A percentile compares a stretch with the other conserved stretches of the same genome.
phyloP scores from a whole-genome alignment of 2,797 vertebrate species.

The Harpagifer antarcticus region DNA sequence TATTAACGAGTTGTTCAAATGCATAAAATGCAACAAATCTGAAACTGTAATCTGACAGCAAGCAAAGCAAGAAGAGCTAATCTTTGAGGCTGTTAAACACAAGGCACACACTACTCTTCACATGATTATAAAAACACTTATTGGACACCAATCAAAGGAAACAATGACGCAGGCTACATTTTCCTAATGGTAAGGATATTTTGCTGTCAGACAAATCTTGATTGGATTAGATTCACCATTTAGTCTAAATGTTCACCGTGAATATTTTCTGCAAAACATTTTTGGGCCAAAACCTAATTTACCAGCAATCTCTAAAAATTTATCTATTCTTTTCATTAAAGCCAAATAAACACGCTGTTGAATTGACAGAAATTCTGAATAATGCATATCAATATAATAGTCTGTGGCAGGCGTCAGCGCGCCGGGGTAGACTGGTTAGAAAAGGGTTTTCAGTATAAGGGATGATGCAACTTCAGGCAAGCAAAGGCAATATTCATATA shows the following conservation, averaged over 20 bases:
- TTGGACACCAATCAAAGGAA: not conserved
- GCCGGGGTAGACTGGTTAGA: not conserved
- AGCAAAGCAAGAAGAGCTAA: not conserved
- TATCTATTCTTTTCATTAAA: constrained; percentile 31
- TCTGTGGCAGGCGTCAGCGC: constrained; percentile 36
- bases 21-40: no score
- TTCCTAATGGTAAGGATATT: constrained; percentile 9
- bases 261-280: constrained; percentile 9
- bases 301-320: constrained; percentile 26
- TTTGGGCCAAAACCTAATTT: constrained; percentile 8
- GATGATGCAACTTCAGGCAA: constrained; percentile 60
- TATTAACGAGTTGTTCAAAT: no score
- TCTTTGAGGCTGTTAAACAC: not conserved
- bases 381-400: constrained; percentile 27
- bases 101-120: not conserved
- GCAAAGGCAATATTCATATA: constrained; percentile 16
- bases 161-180: not conserved
- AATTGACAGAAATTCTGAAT: constrained; percentile 22
- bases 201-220: constrained; percentile 17
- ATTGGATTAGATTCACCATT: constrained; percentile 12
- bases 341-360: constrained; percentile 12
- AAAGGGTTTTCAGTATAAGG: constrained; percentile 18
- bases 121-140: not conserved
- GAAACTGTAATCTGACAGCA: not conserved
- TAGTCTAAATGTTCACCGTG: constrained; percentile 17